These are phyloP conservation scores for Mizuhopecten yessoensis DNA, from an alignment of 1,140 invertebrate genomes.

Conservation along the genomic window DNA sequence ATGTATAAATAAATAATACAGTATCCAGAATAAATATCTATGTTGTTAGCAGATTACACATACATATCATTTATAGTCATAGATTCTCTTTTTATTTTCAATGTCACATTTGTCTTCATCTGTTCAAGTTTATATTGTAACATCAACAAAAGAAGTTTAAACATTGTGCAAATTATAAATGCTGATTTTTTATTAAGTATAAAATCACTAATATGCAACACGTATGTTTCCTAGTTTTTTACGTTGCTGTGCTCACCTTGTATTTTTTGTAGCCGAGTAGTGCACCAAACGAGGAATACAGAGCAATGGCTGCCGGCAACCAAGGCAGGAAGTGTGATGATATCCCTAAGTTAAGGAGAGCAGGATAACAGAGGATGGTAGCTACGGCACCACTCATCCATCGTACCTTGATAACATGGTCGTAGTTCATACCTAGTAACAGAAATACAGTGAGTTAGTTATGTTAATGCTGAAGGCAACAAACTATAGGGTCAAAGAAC, in stretches of 20 bases:
- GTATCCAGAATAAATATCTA: too few species aligned
- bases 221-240: not conserved
- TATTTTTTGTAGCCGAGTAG: constrained; percentile 68
- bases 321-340: constrained; percentile 74
- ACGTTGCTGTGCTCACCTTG: constrained; percentile 58
- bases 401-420: constrained; percentile 62
- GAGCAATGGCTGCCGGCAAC: constrained; percentile 71
- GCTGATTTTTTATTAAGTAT: too few species aligned
- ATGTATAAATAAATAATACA: not conserved
- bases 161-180: too few species aligned
- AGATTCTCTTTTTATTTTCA: too few species aligned
- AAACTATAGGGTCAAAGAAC: too few species aligned
- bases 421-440: constrained; percentile 64
- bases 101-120: not conserved
- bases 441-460: too few species aligned
- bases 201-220: too few species aligned
- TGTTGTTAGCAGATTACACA: too few species aligned
- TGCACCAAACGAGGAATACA: constrained; percentile 69
- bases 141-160: not conserved
- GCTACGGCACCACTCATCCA: constrained; percentile 68
- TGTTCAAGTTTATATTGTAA: not conserved
- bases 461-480: too few species aligned
- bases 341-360: constrained; percentile 67
- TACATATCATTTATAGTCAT: too few species aligned
- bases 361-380: constrained; percentile 70